Evolutionary conservation across 2,888 invertebrate genomes (phyloP), one percentile per base, ranked within the genome.

Genomic region (Hedychridium roseum): DNA sequence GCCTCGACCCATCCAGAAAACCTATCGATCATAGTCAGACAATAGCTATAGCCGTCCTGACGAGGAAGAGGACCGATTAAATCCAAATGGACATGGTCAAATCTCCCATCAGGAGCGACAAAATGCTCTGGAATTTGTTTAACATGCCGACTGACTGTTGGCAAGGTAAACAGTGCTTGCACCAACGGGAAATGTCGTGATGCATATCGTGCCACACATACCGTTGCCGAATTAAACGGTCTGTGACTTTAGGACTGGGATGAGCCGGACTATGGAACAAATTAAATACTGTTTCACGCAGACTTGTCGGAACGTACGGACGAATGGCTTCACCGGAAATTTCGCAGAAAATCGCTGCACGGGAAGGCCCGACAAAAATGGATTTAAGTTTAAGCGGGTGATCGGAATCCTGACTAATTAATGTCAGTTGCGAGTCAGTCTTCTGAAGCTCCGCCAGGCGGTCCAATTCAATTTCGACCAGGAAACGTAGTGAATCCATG

Each of bases 11-110:
- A n/a, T n/a, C n/a, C n/a, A n/a, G n/a, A n/a, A n/a, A n/a, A n/a
- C 7, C 71, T 30, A 39, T 77, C 71, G 3, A 71, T 55, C 14
- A 53, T 48, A 1, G 73, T 74, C 1, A 75, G 58, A 17, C 60
- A 60, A 52, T 73, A 77, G 5, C 11, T n/a, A 31, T 5, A n/a
- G 5, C n/a, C 14, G 7, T 31, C 31, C 5, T 5, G 27, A 15
- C 7, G n/a, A 2, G 31, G 31, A 6, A 31, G 31, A 5, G 31
- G 31, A 11, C 31, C 31, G 5, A 31, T 11, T 5, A 31, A 7
- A 12, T 31, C 31, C 5, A 31, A 7, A 11, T 31, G 31, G 14
- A 31, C 31, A 11, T n/a, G 31, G 4, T n/a, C 11, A 11, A 31
- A 31, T 9, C 23, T 3, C 7, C 23, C 37, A 11, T 23, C 26